Evolutionary conservation across 2,113 vertebrate genomes (phyloP), one percentile per base, ranked within the genome.

Genomic region (Macrotus californicus): DNA sequence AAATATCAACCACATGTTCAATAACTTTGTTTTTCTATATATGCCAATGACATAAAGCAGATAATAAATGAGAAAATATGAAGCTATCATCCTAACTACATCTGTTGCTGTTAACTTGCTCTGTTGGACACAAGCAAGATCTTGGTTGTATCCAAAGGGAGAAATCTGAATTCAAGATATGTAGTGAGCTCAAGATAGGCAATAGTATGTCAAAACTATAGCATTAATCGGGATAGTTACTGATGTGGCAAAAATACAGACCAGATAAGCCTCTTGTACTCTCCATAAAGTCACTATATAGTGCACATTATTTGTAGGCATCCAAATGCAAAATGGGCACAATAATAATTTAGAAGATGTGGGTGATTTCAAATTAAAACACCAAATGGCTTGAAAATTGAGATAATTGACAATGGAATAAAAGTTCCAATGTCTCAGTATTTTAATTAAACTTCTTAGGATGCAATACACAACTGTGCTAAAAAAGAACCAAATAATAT

Each of bases 1-100:
- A 64, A 89, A 61, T 66, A 64, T 29, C 14, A 79, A 79, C 10
- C 89, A 96, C 93, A 92, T 91, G 89, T 5, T 82, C 73, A 70
- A 39, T 48, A 94, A 70, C 11, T 72, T 61, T 75, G 34, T 76
- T 93, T 22, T 79, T 93, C 80, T 85, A 1, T 56, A 77, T 50
- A 72, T 31, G 29, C 90, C 79, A 59, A 3, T 61, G 34, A 59
- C 5, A 61, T 5, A 69, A 56, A 92, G 22, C 46, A 70, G 39
- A 46, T 52, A 64, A 13, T 0, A 39, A 59, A 66, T 7, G 56
- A 88, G 59, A 67, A 92, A 67, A 87, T 77, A 77, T 2, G 34
- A 2, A n/a, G 67, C 83, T 76, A 61, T 16, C n/a, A 92, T 54
- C 56, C 9, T 64, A 75, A 84, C 31, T 89, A 61, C 59, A 19